Evolutionary conservation across 1,140 invertebrate species (phyloP).

Genomic region (Zeugodacus cucurbitae): DNA sequence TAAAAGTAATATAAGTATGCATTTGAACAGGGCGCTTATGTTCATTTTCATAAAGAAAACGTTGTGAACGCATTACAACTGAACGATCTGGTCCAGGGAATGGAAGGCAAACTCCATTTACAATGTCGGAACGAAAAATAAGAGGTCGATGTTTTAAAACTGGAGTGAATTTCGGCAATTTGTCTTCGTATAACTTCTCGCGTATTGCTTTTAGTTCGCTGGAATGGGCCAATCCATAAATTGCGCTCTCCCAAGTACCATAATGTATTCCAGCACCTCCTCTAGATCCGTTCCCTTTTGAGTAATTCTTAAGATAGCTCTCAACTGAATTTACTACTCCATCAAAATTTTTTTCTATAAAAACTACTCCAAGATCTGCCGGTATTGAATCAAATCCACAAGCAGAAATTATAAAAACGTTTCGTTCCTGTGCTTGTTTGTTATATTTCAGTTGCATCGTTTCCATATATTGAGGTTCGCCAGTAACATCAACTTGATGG

Average conservation of each 20-base stretch:
- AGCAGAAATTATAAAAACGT: conserved; percentile 85
- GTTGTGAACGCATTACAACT: conserved; percentile 81
- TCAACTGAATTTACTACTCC: conserved; percentile 83
- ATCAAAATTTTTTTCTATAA: conserved; percentile 78
- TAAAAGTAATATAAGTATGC: conserved; percentile 72
- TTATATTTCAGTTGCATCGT: conserved; percentile 85
- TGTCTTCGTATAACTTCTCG: conserved; percentile 73
- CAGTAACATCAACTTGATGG: conserved; percentile 91
- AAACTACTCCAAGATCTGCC: conserved; percentile 84
- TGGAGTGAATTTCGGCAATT: conserved; percentile 73
- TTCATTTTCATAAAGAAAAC: conserved; percentile 75
- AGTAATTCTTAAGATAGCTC: conserved; percentile 71
- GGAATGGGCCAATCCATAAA: conserved; percentile 76
- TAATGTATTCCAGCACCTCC: conserved; percentile 71
- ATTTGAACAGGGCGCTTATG: conserved; percentile 79
- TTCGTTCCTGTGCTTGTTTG: conserved; percentile 79
- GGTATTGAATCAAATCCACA: conserved; percentile 94
- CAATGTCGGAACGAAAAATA: conserved; percentile 73
- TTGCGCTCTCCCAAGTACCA: conserved; percentile 85
- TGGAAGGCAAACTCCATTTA: conserved; percentile 73
- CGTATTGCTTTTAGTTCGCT: conserved; percentile 74
- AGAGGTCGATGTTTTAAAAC: conserved; percentile 68
- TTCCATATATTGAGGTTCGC: conserved; percentile 92
- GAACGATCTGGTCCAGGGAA: conserved; percentile 86
- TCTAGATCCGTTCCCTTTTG: conserved; percentile 55